Evolutionary conservation across 1,140 invertebrate species (phyloP), one percentile per base, ranked within the genome.

Genomic region (Caerostris extrusa): DNA sequence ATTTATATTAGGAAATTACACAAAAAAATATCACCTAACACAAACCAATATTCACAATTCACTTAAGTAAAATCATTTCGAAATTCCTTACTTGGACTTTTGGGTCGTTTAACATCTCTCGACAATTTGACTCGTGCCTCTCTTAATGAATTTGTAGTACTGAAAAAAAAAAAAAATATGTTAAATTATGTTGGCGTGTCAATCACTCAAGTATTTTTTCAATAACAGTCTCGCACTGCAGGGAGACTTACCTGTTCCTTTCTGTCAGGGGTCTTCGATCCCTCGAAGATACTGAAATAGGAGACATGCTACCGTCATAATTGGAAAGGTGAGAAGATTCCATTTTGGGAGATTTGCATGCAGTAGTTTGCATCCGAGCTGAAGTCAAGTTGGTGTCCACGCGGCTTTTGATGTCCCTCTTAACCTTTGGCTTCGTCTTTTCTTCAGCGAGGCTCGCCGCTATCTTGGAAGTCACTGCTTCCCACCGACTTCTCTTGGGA

Each of bases 401-500:
- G 85, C 95, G 95, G 95, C 96, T 96, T 91, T 95, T 96, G 1
- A 96, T 95, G 93, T 96, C 96, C 56, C 95, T 94, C 90, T 95
- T 96, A 3, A 95, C 94, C 81, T 96, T 96, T 0, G 94, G 93
- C n/a, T 94, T 95, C 19, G 95, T 95, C 88, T 96, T 96, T 55
- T 95, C 95, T 88, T 95, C 95, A 10, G 93, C 94, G 8, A 94
- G 91, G 64, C 94, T 92, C 5, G 94, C 94, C 55, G 95, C 95
- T 57, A 96, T 96, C 87, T 96, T 95, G 7, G 95, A 96, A 95
- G 96, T 96, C 19, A 96, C 96, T 10, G 95, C 95, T 82, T 95
- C 96, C 96, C 96, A 96, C 94, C 96, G 95, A 94, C 95, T 96
- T 91, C 96, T 96, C 3, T 95, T 95, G 5, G 95, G 95, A 8